phyloP scores from a whole-genome alignment of 1,140 invertebrate genomes.

The Procambarus clarkii region DNA sequence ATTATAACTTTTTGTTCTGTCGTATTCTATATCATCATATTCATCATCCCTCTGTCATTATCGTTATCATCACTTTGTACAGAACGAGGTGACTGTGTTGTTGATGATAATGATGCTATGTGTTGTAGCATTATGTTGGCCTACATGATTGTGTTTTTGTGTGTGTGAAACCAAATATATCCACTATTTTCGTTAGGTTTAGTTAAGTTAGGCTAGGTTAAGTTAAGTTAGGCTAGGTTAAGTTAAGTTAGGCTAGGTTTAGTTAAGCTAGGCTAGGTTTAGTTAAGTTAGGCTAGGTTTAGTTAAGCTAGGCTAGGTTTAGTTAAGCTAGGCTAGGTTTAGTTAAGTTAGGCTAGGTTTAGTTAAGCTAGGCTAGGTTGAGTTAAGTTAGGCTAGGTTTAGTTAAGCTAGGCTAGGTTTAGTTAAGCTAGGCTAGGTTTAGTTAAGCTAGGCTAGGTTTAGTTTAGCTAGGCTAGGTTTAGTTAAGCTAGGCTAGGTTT shows the following conservation, averaged over 20 bases:
- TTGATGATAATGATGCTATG: neutral
- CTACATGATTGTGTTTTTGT: neutral
- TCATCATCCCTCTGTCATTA: too few relatives aligned
- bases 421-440: neutral
- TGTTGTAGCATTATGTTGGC: neutral
- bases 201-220: too few relatives aligned
- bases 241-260: conserved; percentile 10
- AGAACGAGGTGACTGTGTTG: neutral
- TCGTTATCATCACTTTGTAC: neutral
- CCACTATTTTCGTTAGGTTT: too few relatives aligned
- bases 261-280: too few relatives aligned
- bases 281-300: neutral
- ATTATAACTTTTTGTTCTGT: too few relatives aligned
- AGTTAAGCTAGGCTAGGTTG: conserved; percentile 10
- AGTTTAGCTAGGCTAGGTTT: neutral
- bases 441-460: conserved; percentile 5
- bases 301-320: conserved; percentile 5
- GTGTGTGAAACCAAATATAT: neutral
- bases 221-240: conserved; percentile 2
- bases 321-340: conserved; percentile 6
- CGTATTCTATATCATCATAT: too few relatives aligned
- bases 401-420: neutral
- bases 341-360: conserved; percentile 1
- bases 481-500: conserved; percentile 10
- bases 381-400: conserved; percentile 1